Percentiles rank a stretch among this genome's conserved stretches.
These are phyloP conservation scores for Scopus umbretta DNA, from an alignment of 2,113 vertebrate genomes.

Conservation along the genomic window DNA sequence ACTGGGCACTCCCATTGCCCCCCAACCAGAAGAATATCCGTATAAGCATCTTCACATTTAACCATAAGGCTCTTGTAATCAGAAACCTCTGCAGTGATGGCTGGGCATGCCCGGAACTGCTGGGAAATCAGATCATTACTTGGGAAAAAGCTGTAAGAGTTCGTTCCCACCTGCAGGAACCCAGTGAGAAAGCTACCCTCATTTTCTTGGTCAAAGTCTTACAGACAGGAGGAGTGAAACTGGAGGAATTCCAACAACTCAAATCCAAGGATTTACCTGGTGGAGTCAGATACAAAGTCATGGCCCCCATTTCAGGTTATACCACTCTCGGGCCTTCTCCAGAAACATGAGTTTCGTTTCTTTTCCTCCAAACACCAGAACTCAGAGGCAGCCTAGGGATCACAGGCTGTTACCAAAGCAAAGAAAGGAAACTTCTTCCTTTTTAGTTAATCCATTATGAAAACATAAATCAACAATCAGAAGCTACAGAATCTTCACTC, in stretches of 20 bases:
- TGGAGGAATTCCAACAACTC: not conserved
- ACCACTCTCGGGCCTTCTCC: not conserved
- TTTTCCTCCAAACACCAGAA: not conserved
- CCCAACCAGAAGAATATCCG: not conserved
- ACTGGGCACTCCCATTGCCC: not conserved
- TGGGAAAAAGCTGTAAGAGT: not conserved
- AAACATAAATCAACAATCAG: slow-evolving; percentile 31
- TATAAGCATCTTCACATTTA: not conserved
- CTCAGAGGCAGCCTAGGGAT: not conserved
- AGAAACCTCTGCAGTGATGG: not conserved
- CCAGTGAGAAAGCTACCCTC: not conserved
- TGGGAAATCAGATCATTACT: not conserved
- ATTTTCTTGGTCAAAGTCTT: not conserved
- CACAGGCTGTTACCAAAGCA: not conserved
- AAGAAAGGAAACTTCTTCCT: not conserved
- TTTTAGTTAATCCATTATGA: slow-evolving; percentile 19
- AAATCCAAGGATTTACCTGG: not conserved
- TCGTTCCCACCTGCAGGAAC: not conserved
- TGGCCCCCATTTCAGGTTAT: not conserved
- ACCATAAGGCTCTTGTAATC: not conserved
- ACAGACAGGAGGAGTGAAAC: not conserved
- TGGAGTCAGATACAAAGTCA: not conserved
- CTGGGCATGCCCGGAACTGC: not conserved
- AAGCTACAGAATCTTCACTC: slow-evolving; percentile 24
- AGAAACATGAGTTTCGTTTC: not conserved